Percentiles rank a stretch among this genome's conserved stretches.
Evolutionary conservation across 2,113 vertebrate genomes (phyloP).

Genomic region (Porphyrio hochstetteri): DNA sequence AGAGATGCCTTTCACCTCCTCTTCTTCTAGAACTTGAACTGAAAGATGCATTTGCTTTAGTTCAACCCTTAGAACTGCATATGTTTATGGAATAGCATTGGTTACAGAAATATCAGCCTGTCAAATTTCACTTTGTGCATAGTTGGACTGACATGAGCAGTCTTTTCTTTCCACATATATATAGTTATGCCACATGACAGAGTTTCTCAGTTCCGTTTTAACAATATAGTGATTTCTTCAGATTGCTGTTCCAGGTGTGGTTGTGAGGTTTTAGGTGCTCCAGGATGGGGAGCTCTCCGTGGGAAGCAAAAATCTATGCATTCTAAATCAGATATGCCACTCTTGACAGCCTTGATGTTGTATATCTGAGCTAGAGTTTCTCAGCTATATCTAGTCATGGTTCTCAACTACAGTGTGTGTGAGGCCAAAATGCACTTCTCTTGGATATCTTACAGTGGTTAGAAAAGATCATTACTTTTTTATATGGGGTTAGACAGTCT

Average conservation of each 20-base stretch:
- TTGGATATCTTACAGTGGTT: neutral
- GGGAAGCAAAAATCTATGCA: neutral
- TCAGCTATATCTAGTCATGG: neutral
- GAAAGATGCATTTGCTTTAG: neutral
- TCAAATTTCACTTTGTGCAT: neutral
- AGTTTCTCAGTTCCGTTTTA: neutral
- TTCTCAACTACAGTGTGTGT: neutral
- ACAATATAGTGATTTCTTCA: neutral
- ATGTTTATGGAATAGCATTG: neutral
- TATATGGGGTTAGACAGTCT: neutral
- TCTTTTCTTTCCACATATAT: neutral
- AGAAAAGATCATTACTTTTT: neutral
- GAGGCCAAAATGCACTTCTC: neutral
- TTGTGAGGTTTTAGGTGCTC: neutral
- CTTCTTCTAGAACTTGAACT: neutral
- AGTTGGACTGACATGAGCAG: neutral
- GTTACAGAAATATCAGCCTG: neutral
- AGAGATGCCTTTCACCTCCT: neutral
- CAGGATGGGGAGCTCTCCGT: neutral
- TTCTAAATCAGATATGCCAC: neutral
- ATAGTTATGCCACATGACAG: neutral
- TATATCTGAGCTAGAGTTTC: neutral
- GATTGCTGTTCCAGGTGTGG: neutral
- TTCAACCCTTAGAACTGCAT: neutral
- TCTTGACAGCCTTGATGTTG: neutral